A percentile compares a stretch with the other conserved stretches of the same genome.
Evolutionary conservation across 2,113 vertebrate species (phyloP).

Genomic region (Hepsetus odoe): DNA sequence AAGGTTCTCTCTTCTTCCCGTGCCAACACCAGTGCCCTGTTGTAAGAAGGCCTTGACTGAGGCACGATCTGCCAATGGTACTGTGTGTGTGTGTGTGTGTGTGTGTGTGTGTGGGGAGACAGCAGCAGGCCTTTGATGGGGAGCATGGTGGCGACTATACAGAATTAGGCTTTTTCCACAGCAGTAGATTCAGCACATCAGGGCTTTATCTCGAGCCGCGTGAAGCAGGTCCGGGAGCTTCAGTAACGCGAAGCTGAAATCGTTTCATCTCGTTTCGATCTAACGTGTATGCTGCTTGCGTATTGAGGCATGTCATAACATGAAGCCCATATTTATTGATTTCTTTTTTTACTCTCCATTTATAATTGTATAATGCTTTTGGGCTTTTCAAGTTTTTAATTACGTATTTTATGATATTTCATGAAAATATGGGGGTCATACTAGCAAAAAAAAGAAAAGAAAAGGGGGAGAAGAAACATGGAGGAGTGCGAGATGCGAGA

Average conservation of each 20-base stretch:
- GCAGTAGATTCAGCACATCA: constrained; percentile 41
- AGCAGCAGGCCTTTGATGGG: constrained; percentile 75
- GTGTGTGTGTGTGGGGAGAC: constrained; percentile 76
- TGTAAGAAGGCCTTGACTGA: constrained; percentile 77
- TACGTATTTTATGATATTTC: constrained; percentile 52
- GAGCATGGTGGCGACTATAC: constrained; percentile 12
- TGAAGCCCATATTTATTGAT: constrained; percentile 58
- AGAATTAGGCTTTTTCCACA: constrained; percentile 43
- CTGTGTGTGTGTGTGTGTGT: constrained; percentile 67
- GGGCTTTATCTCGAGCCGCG: constrained; percentile 41
- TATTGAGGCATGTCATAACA: constrained; percentile 52
- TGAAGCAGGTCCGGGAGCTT: constrained; percentile 44
- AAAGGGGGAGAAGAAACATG: not conserved
- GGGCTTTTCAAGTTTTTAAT: constrained; percentile 42
- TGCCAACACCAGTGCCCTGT: constrained; percentile 76
- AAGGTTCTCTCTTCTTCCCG: constrained; percentile 68
- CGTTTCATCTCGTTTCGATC: constrained; percentile 51
- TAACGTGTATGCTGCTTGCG: constrained; percentile 52
- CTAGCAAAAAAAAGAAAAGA: constrained; percentile 13
- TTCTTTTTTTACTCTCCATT: constrained; percentile 49
- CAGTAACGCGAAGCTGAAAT: constrained; percentile 59
- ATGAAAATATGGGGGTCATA: constrained; percentile 51
- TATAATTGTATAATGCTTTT: constrained; percentile 51
- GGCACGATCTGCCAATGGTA: constrained; percentile 48
- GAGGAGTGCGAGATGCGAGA: constrained; percentile 3